A percentile compares a stretch with the other conserved stretches of the same genome.
These are phyloP conservation scores for Cheilosia scutellata DNA, from an alignment of 2,888 invertebrate species.

Conservation along the genomic window DNA sequence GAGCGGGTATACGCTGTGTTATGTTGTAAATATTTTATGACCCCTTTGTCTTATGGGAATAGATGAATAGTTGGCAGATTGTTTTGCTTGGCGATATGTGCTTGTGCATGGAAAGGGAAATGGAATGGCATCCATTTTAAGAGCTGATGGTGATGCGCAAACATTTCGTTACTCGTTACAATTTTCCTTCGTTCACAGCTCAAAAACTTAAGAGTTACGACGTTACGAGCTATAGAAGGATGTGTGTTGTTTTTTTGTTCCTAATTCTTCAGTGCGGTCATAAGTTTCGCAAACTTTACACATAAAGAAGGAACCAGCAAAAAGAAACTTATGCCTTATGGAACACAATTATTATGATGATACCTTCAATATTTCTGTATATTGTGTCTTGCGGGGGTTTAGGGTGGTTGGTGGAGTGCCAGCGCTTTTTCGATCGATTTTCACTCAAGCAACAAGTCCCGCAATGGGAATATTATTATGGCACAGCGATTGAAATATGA, in stretches of 20 bases:
- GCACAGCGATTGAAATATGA: constrained; percentile 43
- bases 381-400: background rate
- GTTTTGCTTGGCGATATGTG: background rate
- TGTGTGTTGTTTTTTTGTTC: constrained; percentile 12
- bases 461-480: constrained; percentile 9
- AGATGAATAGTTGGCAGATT: constrained; percentile 26
- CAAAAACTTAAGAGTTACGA: constrained; percentile 28
- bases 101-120: constrained; percentile 1
- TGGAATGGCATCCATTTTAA: constrained; percentile 16
- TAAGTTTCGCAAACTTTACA: constrained; percentile 9
- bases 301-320: background rate
- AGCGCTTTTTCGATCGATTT: constrained; percentile 2
- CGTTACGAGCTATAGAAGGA: constrained; percentile 4
- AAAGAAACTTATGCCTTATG: background rate
- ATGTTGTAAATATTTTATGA: constrained; percentile 61
- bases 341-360: background rate
- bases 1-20: constrained; percentile 25
- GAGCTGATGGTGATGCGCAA: constrained; percentile 37
- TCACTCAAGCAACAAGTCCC: constrained; percentile 48
- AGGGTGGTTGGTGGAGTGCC: background rate
- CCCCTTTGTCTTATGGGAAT: constrained; percentile 6
- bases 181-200: constrained; percentile 3
- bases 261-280: background rate
- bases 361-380: background rate
- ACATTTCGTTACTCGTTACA: constrained; percentile 13